phyloP scores from a whole-genome alignment of 2,797 vertebrate genomes.

The Paratrypauchen microcephalus region DNA sequence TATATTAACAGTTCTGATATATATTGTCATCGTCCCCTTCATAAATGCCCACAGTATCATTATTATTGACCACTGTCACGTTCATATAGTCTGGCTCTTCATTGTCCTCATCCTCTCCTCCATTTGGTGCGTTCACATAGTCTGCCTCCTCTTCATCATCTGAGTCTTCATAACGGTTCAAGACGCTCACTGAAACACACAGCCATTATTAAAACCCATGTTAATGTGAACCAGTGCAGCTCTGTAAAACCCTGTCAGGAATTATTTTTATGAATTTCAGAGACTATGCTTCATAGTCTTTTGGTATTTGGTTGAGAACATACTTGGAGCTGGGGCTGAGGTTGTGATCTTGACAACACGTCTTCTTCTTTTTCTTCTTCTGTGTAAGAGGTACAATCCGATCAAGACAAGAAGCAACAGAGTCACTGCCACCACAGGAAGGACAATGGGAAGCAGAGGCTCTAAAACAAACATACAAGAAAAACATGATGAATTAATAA shows the following conservation, averaged over 20 bases:
- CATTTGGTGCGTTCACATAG: slow-evolving; percentile 2
- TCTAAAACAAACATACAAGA: background rate
- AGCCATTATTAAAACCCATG: background rate
- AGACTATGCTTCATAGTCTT: no score
- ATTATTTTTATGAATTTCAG: no score
- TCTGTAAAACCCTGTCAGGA: background rate
- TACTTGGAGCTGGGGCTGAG: background rate
- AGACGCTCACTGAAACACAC: background rate
- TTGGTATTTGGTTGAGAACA: background rate
- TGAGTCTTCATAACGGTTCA: background rate
- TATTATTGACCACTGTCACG: background rate
- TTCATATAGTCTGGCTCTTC: slow-evolving; percentile 3
- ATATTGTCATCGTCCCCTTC: background rate
- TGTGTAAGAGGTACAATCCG: background rate
- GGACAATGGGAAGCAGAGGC: background rate
- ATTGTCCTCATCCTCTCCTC: background rate
- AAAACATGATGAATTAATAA: no score
- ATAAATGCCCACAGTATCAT: background rate
- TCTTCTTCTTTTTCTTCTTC: background rate
- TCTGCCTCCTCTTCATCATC: slow-evolving; percentile 4
- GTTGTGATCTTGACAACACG: background rate
- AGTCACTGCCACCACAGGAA: background rate
- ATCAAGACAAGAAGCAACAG: background rate
- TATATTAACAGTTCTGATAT: background rate
- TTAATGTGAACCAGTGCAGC: background rate